A percentile compares a stretch with the other conserved stretches of the same genome.
These are phyloP conservation scores for Drosophila melanosoma DNA, from an alignment of 2,888 invertebrate species.

Conservation along the genomic window DNA sequence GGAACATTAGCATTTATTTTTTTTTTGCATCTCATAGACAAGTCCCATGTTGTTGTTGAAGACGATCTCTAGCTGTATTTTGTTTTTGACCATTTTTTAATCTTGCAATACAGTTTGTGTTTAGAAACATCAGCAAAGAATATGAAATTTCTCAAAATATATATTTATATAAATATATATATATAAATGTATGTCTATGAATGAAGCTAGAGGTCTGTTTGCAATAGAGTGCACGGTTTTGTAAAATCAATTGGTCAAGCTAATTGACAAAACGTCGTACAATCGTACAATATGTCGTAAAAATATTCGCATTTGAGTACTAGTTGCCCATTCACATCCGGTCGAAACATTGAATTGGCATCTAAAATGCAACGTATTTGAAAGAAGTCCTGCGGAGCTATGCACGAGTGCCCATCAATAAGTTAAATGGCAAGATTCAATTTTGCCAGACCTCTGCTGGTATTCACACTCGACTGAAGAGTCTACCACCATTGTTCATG, in stretches of 20 bases:
- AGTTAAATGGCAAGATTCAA: slow-evolving; percentile 33
- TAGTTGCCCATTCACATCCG: slow-evolving; percentile 48
- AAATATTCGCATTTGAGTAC: slow-evolving; percentile 29
- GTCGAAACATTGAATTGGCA: slow-evolving; percentile 66
- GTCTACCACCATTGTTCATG: slow-evolving; percentile 59
- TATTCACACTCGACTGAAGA: slow-evolving; percentile 71
- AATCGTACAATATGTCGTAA: slow-evolving; percentile 38
- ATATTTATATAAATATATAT: neutral
- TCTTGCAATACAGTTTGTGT: neutral
- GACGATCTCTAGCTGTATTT: neutral
- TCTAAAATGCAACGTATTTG: slow-evolving; percentile 71
- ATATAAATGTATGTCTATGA: neutral
- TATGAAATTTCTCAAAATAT: neutral
- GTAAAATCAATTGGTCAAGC: slow-evolving; percentile 47
- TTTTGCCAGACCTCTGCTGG: slow-evolving; percentile 58
- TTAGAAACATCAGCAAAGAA: neutral
- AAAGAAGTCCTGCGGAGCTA: slow-evolving; percentile 71
- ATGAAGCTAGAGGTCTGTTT: slow-evolving; percentile 10
- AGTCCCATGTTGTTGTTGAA: slow-evolving; percentile 16
- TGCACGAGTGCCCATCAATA: slow-evolving; percentile 71
- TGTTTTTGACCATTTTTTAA: neutral
- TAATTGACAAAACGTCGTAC: slow-evolving; percentile 28
- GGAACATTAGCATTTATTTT: slow-evolving; percentile 35
- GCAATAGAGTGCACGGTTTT: slow-evolving; percentile 24
- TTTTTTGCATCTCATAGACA: neutral